Evolutionary conservation across 2,888 invertebrate genomes (phyloP), one percentile per base, ranked within the genome.

Genomic region (Cantharis nigra): DNA sequence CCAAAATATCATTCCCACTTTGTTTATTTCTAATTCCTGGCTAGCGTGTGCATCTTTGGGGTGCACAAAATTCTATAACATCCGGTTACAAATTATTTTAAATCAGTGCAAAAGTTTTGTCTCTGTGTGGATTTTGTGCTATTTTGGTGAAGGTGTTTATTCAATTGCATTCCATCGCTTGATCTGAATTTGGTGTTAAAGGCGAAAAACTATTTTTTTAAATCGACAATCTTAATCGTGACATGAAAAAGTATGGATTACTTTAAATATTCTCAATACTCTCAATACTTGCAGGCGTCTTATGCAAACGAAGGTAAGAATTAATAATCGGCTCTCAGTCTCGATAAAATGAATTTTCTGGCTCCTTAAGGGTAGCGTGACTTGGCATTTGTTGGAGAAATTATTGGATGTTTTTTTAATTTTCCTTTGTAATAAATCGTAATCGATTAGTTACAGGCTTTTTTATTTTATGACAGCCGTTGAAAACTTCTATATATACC

Each of bases 1-100:
- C 83, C 84, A 82, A 82, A 67, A 83, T 81, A 81, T 79, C 81
- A 70, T 75, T 78, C 79, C 69, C 74, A 79, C 78, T 80, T 81
- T 81, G 78, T 79, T 79, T 79, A 80, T 70, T 70, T 70, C 63
- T 74, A 75, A 72, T 70, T 77, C 75, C 26, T n/a, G 65, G n/a
- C 20, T 26, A 67, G 65, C 26, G 65, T 67, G 65, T 67, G 65
- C 20, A 67, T 67, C 20, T 23, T 67, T 67, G 11, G 65, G 65
- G 23, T 26, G 65, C 20, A 16, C 26, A n/a, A 20, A n/a, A n/a
- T n/a, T 67, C 65, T 67, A 23, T 3, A 11, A 26, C 26, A 23
- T 67, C 23, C 65, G n/a, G 23, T 23, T 67, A 67, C 49, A n/a
- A 49, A 49, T 49, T 49, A 49, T n/a, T 49, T 49, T 5, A 49